Conservation (phyloP, 1,140 invertebrate genomes). For the Drosophila triauraria region DNA sequence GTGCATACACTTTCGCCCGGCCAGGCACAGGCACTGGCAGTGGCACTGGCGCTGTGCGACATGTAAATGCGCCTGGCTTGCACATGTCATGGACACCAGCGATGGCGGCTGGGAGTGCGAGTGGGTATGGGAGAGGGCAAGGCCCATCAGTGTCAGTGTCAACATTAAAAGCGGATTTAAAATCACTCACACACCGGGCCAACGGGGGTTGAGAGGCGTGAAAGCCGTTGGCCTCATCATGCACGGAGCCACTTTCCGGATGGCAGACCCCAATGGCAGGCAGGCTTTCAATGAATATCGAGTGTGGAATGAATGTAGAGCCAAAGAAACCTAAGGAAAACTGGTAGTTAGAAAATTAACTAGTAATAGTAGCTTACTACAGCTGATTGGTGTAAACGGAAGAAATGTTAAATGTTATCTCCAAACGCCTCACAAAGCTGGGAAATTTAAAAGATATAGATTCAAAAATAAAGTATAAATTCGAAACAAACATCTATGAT, state of each 20-base stretch:
- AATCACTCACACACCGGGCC: constrained; percentile 70
- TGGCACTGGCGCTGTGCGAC: constrained; percentile 54
- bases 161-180: constrained; percentile 85
- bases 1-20: constrained; percentile 70
- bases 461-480: too few species aligned
- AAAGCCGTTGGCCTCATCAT: constrained; percentile 67
- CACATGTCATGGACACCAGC: constrained; percentile 63
- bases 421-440: too few species aligned
- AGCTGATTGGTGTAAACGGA: too few species aligned
- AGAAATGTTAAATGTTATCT: too few species aligned
- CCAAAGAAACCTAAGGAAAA: neutral
- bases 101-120: constrained; percentile 1
- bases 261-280: neutral
- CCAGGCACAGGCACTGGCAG: constrained; percentile 3
- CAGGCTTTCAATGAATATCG: neutral
- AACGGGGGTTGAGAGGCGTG: constrained; percentile 64
- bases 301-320: neutral
- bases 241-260: neutral
- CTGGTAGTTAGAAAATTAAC: too few species aligned
- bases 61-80: constrained; percentile 80
- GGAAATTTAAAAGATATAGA: too few species aligned
- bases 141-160: constrained; percentile 78
- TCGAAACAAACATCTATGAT: too few species aligned
- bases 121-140: neutral
- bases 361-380: neutral